Evolutionary conservation across 2,113 vertebrate genomes (phyloP).

Genomic region (Nipponia nippon): DNA sequence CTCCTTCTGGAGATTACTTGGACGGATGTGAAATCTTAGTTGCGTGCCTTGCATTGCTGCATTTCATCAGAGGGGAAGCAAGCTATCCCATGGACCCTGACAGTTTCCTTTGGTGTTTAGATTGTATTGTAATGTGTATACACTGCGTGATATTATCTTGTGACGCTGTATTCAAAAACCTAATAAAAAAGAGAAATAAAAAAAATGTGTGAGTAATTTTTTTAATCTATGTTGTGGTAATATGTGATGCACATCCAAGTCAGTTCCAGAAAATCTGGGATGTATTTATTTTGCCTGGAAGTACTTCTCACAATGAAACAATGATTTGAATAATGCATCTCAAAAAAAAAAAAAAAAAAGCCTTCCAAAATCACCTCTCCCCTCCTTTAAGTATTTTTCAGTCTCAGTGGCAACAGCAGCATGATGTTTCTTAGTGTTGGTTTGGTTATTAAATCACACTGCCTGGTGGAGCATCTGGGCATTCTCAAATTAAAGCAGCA

Average conservation of each 20-base stretch:
- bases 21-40: neutral
- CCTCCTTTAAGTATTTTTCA: neutral
- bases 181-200: conserved; percentile 42
- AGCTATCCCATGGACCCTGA: neutral
- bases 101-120: conserved; percentile 12
- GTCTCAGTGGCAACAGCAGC: neutral
- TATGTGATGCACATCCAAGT: neutral
- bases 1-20: conserved; percentile 24
- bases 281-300: neutral
- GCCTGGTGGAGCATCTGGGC: neutral
- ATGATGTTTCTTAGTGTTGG: neutral
- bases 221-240: neutral
- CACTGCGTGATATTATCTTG: neutral
- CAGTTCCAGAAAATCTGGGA: neutral
- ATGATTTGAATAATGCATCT: neutral
- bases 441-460: neutral
- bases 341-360: neutral
- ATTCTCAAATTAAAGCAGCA: neutral
- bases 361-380: neutral
- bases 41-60: conserved; percentile 7
- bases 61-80: conserved; percentile 6
- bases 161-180: conserved; percentile 28
- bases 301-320: neutral
- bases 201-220: conserved; percentile 8
- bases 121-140: neutral